A percentile compares a stretch with the other conserved stretches of the same genome.
Conservation (phyloP, 2,888 invertebrate species). For the Tuta absoluta region DNA sequence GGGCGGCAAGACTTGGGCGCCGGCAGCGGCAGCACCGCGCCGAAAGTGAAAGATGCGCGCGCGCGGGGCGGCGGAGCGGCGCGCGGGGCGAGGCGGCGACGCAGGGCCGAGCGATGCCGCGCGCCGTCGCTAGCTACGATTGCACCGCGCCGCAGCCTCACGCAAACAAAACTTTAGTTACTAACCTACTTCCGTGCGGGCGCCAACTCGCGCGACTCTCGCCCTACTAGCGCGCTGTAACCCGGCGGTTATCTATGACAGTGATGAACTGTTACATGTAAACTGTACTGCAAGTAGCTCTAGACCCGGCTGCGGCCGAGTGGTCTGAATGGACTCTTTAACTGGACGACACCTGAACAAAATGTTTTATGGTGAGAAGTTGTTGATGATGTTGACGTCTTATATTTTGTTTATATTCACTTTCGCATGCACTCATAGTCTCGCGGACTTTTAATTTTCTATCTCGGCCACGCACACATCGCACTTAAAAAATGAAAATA, state of each 20-base stretch:
- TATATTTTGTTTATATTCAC: conserved; percentile 64
- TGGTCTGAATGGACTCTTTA: conserved; percentile 69
- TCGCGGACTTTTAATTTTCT: conserved; percentile 53
- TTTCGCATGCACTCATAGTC: conserved; percentile 67
- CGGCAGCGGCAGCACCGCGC: conserved; percentile 41
- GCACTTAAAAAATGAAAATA: not conserved
- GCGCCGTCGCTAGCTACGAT: conserved; percentile 59
- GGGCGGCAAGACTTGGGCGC: conserved; percentile 34
- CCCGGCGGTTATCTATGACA: conserved; percentile 55
- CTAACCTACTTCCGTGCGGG: conserved; percentile 81
- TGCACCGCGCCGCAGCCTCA: conserved; percentile 79
- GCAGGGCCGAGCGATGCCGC: conserved; percentile 47
- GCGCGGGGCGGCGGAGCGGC: conserved; percentile 54
- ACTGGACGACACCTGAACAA: conserved; percentile 65
- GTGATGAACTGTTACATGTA: conserved; percentile 70
- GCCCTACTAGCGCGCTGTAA: conserved; percentile 49
- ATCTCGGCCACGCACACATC: conserved; percentile 56
- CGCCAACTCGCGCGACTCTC: conserved; percentile 70
- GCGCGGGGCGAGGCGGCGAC: conserved; percentile 39
- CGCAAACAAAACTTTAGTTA: conserved; percentile 82
- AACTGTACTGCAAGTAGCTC: conserved; percentile 46
- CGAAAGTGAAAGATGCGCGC: conserved; percentile 74
- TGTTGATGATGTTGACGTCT: conserved; percentile 64
- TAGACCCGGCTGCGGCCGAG: conserved; percentile 44
- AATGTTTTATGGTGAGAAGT: conserved; percentile 80